phyloP scores from a whole-genome alignment of 2,888 invertebrate species.

The Eupithecia exiguata region DNA sequence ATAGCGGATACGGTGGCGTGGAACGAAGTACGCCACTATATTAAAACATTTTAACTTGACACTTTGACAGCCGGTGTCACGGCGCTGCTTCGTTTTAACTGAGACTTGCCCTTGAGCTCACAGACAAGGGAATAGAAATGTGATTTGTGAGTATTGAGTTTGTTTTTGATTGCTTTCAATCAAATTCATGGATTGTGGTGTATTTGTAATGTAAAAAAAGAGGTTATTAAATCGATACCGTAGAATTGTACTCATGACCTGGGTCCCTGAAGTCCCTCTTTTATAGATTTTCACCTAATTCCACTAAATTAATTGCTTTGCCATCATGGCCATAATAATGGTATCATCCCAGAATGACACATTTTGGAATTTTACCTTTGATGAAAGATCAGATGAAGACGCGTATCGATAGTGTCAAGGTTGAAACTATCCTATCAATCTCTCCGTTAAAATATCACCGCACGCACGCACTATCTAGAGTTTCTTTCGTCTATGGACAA shows the following conservation, averaged over 20 bases:
- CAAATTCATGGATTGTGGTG: background rate
- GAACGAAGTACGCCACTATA: slow-evolving; percentile 75
- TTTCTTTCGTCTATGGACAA: no score
- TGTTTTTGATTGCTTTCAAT: background rate
- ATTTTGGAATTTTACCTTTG: no score
- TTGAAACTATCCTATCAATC: no score
- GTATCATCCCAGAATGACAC: no score
- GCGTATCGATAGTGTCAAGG: no score
- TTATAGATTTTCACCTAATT: background rate
- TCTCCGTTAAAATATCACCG: no score
- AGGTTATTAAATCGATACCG: background rate
- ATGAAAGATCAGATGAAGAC: no score
- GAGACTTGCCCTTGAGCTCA: slow-evolving; percentile 59
- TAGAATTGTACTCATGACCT: background rate
- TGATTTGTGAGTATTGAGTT: background rate
- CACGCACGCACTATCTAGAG: no score
- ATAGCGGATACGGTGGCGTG: slow-evolving; percentile 66
- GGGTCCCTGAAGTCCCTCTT: background rate
- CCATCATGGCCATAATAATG: no score
- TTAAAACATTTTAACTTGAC: slow-evolving; percentile 82
- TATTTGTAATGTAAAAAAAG: background rate
- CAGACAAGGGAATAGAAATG: slow-evolving; percentile 45
- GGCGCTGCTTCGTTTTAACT: slow-evolving; percentile 64
- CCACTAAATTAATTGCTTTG: no score
- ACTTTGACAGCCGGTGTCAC: slow-evolving; percentile 75